Percentiles rank a stretch among this genome's conserved stretches.
phyloP scores from a whole-genome alignment of 2,113 vertebrate species.

The Fulica atra region DNA sequence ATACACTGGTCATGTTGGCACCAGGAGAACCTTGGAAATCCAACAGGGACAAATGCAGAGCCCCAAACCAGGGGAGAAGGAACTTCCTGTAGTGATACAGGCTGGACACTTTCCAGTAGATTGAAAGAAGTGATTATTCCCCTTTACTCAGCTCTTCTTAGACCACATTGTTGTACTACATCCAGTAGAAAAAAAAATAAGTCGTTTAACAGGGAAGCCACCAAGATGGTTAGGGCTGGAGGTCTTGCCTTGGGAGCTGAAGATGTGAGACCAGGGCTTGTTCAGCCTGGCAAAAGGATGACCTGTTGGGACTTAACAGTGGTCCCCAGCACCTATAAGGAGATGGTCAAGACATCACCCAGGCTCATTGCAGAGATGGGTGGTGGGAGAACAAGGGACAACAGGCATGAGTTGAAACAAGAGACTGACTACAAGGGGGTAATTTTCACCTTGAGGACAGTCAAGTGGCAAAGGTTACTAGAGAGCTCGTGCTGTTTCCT shows the following conservation, averaged over 20 bases:
- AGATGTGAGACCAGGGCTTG: background rate
- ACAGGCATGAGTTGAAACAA: background rate
- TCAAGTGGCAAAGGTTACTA: background rate
- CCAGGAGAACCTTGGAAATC: background rate
- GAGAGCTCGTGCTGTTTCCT: background rate
- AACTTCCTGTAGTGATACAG: fast-evolving
- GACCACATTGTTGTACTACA: too few species aligned
- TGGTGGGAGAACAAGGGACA: background rate
- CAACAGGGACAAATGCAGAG: background rate
- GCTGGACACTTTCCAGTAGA: background rate
- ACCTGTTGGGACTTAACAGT: background rate
- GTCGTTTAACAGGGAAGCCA: background rate
- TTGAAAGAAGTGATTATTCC: background rate
- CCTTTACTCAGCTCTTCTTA: background rate
- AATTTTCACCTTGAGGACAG: background rate
- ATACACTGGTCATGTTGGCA: fast-evolving
- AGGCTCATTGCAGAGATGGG: background rate
- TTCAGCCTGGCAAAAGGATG: background rate
- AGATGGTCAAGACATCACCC: background rate
- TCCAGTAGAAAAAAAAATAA: background rate
- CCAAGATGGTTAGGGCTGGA: background rate
- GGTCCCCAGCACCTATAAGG: fast-evolving
- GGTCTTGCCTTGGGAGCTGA: background rate
- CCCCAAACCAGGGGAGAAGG: background rate
- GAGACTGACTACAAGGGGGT: background rate